Conservation (phyloP, 2,888 invertebrate genomes). For the Drosophila austrosaltans region DNA sequence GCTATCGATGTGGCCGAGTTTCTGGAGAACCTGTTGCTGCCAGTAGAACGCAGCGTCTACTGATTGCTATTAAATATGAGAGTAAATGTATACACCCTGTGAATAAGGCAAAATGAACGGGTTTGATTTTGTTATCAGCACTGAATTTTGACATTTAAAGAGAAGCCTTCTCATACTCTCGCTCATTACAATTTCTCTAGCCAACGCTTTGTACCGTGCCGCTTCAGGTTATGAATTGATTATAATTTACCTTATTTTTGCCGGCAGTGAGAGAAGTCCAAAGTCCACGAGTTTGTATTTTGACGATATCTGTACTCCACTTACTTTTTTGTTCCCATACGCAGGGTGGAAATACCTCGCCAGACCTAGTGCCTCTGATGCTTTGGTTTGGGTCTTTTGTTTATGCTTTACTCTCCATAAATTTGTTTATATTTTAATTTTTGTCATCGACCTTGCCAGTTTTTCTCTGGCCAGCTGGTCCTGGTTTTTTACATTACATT, state of each 20-base stretch:
- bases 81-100: conserved; percentile 2
- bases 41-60: conserved; percentile 3
- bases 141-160: conserved; percentile 9
- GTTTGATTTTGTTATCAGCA: conserved; percentile 14
- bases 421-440: no score
- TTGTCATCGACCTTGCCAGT: no score
- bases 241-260: conserved; percentile 10
- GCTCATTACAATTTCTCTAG: background rate
- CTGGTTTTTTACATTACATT: no score
- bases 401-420: no score
- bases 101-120: conserved; percentile 1
- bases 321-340: background rate
- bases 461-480: no score
- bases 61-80: background rate
- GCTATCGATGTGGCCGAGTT: conserved; percentile 12
- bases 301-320: background rate
- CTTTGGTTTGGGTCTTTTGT: no score
- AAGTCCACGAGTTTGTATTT: background rate
- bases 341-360: no score
- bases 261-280: conserved; percentile 5
- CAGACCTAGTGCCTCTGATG: no score
- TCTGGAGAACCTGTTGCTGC: conserved; percentile 22
- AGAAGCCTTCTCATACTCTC: background rate
- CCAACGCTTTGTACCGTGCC: background rate
- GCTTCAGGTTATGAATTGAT: background rate